Evolutionary conservation across 2,888 invertebrate genomes (phyloP).

Genomic region (Mesorhabditis spiculigera): DNA sequence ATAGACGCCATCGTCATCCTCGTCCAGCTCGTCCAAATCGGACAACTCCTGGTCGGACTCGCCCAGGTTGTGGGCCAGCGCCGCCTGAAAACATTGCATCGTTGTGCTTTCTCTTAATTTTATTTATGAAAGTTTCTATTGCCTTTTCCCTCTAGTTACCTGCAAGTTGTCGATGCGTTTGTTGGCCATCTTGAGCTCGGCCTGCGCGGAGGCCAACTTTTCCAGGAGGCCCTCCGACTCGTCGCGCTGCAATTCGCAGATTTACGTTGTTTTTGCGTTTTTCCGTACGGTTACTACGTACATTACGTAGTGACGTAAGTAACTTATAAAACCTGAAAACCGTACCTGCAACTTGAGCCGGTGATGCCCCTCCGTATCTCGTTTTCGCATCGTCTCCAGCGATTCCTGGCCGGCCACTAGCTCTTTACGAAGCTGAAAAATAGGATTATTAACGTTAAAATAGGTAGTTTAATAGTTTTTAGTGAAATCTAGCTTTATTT

Average conservation of each 20-base stretch:
- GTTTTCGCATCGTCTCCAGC: constrained; percentile 22
- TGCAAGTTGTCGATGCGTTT: constrained; percentile 86
- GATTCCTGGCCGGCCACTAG: constrained; percentile 19
- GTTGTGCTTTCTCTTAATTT: constrained; percentile 61
- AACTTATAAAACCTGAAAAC: too few species aligned
- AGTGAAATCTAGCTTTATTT: too few species aligned
- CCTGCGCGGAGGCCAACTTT: constrained; percentile 58
- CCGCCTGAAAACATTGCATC: constrained; percentile 66
- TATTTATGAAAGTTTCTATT: constrained; percentile 70
- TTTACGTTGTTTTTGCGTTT: background rate
- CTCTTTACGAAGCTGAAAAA: constrained; percentile 6
- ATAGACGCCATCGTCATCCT: background rate
- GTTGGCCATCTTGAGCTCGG: constrained; percentile 79
- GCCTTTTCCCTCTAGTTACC: constrained; percentile 67
- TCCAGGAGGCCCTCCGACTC: constrained; percentile 27
- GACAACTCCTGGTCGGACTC: constrained; percentile 1
- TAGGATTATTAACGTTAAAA: background rate
- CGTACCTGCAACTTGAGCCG: constrained; percentile 14
- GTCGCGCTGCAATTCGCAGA: constrained; percentile 15
- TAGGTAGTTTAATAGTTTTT: background rate
- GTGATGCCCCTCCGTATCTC: constrained; percentile 24
- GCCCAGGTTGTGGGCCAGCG: constrained; percentile 17
- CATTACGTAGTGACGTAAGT: too few species aligned
- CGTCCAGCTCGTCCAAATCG: background rate
- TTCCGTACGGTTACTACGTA: too few species aligned